A percentile compares a stretch with the other conserved stretches of the same genome.
Conservation (phyloP, 2,888 invertebrate species). For the Drosophila neotestacea region DNA sequence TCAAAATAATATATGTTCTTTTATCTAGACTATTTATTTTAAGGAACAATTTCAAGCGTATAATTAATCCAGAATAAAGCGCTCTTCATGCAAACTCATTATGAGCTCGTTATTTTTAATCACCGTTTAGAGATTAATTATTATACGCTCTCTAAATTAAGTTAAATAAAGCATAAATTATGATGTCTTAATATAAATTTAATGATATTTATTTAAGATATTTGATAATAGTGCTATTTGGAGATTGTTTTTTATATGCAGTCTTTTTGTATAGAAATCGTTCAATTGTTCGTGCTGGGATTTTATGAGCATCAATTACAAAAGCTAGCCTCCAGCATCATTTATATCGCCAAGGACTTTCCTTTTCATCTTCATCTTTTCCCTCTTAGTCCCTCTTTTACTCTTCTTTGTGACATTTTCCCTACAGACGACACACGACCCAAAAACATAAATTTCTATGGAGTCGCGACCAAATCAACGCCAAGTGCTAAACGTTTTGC, state of each 20-base stretch:
- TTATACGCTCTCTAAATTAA: too few species aligned
- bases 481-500: conserved; percentile 67
- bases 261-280: conserved; percentile 27
- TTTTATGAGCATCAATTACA: conserved; percentile 46
- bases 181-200: neutral
- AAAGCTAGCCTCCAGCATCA: conserved; percentile 9
- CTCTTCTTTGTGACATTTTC: conserved; percentile 12
- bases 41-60: neutral
- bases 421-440: conserved; percentile 46
- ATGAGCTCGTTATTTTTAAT: neutral
- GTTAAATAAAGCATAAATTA: too few species aligned
- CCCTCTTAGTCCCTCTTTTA: neutral
- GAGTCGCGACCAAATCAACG: conserved; percentile 60
- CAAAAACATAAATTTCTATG: conserved; percentile 62
- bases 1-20: too few species aligned
- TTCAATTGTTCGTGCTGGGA: conserved; percentile 51
- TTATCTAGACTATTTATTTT: neutral
- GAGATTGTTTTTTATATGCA: conserved; percentile 13
- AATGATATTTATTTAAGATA: conserved; percentile 13
- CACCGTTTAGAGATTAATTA: neutral
- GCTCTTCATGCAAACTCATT: neutral
- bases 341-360: conserved; percentile 28
- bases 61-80: neutral
- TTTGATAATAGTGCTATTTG: neutral
- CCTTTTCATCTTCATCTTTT: conserved; percentile 4